Evolutionary conservation across 2,888 invertebrate genomes (phyloP), one percentile per base, ranked within the genome.

Genomic region (Dascillus cervinus): DNA sequence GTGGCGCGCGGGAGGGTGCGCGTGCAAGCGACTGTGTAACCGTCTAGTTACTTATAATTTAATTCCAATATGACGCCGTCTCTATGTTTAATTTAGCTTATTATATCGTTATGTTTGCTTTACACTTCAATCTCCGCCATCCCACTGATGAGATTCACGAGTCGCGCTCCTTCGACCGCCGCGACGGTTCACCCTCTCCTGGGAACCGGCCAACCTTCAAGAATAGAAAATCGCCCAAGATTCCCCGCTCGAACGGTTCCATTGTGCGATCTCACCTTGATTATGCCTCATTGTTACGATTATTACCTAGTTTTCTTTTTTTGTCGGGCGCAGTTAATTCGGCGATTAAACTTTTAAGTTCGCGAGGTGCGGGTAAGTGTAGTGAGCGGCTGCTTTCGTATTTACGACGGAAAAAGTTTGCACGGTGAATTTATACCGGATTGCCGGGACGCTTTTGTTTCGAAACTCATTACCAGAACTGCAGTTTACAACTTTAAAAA

Each of bases 11-110:
- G n/a, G n/a, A n/a, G n/a, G n/a, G n/a, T n/a, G n/a, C n/a, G n/a
- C 47, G 53, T 55, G 54, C 51, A 46, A 47, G 39, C 49, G 45
- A 46, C 46, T 49, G 49, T 50, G 43, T 50, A 53, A 50, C 51
- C 49, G 44, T 49, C 49, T 45, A 51, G 52, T 55, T 52, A 51
- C 48, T 54, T 53, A 53, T 54, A 56, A 54, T 55, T 57, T 49
- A 57, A 56, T 56, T 56, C 50, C 55, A 49, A 57, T 55, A 56
- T 55, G 52, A 54, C 54, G 50, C 53, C 48, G 50, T 47, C 52
- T 52, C 55, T 47, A 48, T 55, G 54, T 56, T 56, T 58, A 58
- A 58, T 58, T 58, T 56, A 51, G 55, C 55, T 58, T 58, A 58
- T 58, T 58, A 58, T 55, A 52, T 56, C 53, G 53, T 52, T 50